Conservation (phyloP, 1,140 invertebrate species). For the Pseudomyrmex concolor region DNA sequence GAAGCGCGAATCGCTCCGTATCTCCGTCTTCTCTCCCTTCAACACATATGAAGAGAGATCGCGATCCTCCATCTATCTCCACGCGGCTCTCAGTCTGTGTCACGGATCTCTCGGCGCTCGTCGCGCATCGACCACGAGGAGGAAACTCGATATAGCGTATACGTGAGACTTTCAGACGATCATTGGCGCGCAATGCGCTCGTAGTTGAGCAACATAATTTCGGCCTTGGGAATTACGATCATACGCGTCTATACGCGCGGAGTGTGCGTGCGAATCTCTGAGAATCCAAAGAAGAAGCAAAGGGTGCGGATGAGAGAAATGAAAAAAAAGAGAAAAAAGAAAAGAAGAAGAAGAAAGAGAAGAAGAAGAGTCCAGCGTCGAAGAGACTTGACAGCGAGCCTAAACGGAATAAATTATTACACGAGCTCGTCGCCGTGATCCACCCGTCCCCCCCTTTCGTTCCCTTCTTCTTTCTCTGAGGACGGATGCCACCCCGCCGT, state of each 20-base stretch:
- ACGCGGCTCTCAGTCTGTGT: constrained; percentile 46
- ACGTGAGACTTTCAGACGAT: neutral
- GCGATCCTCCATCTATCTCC: constrained; percentile 57
- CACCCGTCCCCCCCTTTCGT: constrained; percentile 30
- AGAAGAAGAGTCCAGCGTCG: constrained; percentile 66
- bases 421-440: constrained; percentile 60
- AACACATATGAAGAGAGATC: constrained; percentile 56
- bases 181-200: constrained; percentile 4
- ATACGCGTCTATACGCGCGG: neutral
- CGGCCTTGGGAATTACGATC: constrained; percentile 58
- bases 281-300: neutral
- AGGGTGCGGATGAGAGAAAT: neutral
- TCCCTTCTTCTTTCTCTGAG: constrained; percentile 9
- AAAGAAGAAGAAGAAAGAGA: neutral
- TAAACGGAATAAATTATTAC: constrained; percentile 84
- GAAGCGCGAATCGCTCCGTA: constrained; percentile 49
- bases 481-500: constrained; percentile 68
- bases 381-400: constrained; percentile 76
- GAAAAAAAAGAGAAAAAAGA: neutral
- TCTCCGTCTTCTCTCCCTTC: constrained; percentile 46
- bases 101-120: constrained; percentile 30
- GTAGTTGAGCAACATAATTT: constrained; percentile 26
- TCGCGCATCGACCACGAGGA: constrained; percentile 47
- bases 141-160: constrained; percentile 10
- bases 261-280: neutral